Evolutionary conservation across 2,888 invertebrate genomes (phyloP).

Genomic region (Himalopsyche tibetana): DNA sequence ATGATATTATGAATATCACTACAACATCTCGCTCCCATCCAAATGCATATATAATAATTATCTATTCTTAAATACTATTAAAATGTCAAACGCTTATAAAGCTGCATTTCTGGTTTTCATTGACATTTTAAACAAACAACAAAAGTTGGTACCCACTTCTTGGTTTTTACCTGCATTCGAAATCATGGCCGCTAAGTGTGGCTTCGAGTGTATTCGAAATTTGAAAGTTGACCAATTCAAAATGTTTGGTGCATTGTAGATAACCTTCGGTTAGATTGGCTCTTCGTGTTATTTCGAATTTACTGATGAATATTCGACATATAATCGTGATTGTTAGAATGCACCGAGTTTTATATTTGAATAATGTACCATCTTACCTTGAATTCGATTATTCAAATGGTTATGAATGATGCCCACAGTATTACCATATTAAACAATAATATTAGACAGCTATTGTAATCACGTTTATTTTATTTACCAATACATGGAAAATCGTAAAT

Average conservation of each 20-base stretch:
- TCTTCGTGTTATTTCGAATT: conserved; percentile 12
- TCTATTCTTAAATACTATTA: background rate
- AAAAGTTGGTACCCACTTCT: background rate
- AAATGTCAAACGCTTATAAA: background rate
- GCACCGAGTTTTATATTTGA: background rate
- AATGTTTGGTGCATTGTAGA: conserved; percentile 14
- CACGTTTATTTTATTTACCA: no score
- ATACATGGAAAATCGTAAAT: no score
- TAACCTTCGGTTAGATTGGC: conserved; percentile 13
- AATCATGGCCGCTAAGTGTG: conserved; percentile 27
- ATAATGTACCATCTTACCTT: no score
- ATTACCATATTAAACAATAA: no score
- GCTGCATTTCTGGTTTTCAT: conserved; percentile 39
- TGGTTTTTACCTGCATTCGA: conserved; percentile 36
- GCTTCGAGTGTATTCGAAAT: conserved; percentile 19
- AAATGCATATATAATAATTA: conserved; percentile 24
- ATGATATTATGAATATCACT: no score
- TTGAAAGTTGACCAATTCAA: conserved; percentile 35
- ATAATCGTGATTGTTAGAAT: background rate
- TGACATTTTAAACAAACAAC: background rate
- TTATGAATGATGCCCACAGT: no score
- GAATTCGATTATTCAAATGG: no score
- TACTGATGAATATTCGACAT: conserved; percentile 12
- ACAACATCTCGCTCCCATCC: background rate
- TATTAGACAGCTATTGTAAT: no score